Base-by-base conservation (phyloP, 37 sponge, comb jelly and placozoan genomes). In the Tethya wilhelma region DNA sequence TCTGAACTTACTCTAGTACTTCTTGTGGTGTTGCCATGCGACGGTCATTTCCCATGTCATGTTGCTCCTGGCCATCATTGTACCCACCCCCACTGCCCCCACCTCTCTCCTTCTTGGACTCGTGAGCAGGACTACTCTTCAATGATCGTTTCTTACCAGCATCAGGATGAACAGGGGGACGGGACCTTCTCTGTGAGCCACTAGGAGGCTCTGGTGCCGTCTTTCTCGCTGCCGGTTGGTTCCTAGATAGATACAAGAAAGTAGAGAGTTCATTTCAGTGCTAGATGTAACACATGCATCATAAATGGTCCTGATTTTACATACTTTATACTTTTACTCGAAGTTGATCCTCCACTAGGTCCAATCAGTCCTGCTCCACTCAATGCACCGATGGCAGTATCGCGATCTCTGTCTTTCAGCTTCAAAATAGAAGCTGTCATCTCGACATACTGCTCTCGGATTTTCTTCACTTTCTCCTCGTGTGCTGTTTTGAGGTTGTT, bases 401-500 rank as follows among this genome's bases (percentile, higher is more conserved):
- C 55, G 2, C 23, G 46, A 11, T 23, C 29, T 20, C n/a, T 44
- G 34, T 73, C 73, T 40, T 84, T 75, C 23, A 75, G 6, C 20
- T 32, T 75, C 41, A 84, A 39, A 3, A 84, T 14, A 56, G 65
- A 56, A 40, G 68, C 76, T 1, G 84, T 75, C 39, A 84, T 29
- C 58, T 74, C 84, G n/a, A 84, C 76, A 30, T 84, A 84, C 8
- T 74, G 64, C 58, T 84, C 84, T 20, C 76, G 31, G 33, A 84
- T 84, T 72, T 73, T 85, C 38, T 76, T 31, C 19, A 90, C 37
- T 20, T 26, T 75, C 25, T 73, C 70, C 37, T 90, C 67, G 65
- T 85, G 76, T 31, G 76, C 34, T 33, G 75, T 60, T 22, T 80
- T 76, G 7, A 90, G 72, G 34, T 73, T 64, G 39, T 19, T 68